Evolutionary conservation across 2,113 vertebrate genomes (phyloP), one percentile per base, ranked within the genome.

Genomic region (Alces alces): DNA sequence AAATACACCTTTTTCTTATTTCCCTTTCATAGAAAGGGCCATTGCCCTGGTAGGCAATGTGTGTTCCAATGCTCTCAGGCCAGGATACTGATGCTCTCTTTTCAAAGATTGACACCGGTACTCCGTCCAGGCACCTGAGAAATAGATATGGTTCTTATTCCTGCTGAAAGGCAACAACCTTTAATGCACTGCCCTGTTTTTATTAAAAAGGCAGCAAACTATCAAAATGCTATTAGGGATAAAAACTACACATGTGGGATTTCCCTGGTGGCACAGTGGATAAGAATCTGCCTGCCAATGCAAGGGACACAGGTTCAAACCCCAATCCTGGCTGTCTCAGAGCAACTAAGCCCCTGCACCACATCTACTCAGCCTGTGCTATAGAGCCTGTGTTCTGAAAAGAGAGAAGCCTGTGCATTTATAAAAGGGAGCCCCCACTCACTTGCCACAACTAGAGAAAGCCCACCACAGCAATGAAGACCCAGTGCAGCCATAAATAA

Each of bases 221-320:
- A 94, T 66, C 57, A 93, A 98, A 98, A 58, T 89, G 93, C 91
- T 97, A 91, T 86, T 97, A 98, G 93, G 73, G 98, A 98, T 95
- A 98, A 96, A 82, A 93, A 39, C 91, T n/a, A 43, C 95, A 39
- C 2, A 0, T 95, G 92, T 97, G 97, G 66, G 39, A 76, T 76
- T 76, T 76, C 39, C 39, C 36, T 76, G 70, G 39, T 43, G 70
- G 70, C 39, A 76, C 39, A 13, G 11, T 43, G 39, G 12, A 43
- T 14, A 27, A 27, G 70, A 76, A 43, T 7, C 36, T 43, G 39
- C 39, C 23, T 76, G 70, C 36, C 23, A 43, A 4, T 7, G 39
- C 70, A 43, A 76, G 39, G 70, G 70, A 14, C 39, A 43, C 39
- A 43, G 12, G 6, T 43, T 76, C 39, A 2, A 76, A 43, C 23